Conservation (phyloP, 2,113 vertebrate genomes). For the Motacilla alba region DNA sequence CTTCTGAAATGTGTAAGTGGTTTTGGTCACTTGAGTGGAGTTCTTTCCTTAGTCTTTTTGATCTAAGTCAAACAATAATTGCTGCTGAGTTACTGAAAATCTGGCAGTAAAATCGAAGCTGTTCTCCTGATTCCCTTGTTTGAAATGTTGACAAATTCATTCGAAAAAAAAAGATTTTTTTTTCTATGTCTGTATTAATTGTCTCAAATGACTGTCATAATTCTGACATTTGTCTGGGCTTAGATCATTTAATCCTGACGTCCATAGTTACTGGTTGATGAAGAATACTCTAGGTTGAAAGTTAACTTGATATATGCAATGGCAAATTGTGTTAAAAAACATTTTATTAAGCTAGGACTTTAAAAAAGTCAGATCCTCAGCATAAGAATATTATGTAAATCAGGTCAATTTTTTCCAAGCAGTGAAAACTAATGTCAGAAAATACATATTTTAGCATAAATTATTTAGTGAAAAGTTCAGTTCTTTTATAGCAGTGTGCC, state of each 20-base stretch:
- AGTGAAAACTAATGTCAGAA: slow-evolving; percentile 79
- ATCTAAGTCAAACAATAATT: background rate
- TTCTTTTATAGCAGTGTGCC: slow-evolving; percentile 66
- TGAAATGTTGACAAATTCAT: background rate
- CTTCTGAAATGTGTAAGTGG: background rate
- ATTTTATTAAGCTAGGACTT: slow-evolving; percentile 53
- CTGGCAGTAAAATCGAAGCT: background rate
- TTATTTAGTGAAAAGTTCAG: slow-evolving; percentile 78
- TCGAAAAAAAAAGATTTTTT: background rate
- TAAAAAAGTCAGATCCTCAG: slow-evolving; percentile 58
- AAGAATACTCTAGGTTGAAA: slow-evolving; percentile 6
- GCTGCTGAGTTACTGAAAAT: background rate
- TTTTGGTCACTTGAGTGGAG: background rate
- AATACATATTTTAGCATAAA: slow-evolving; percentile 83
- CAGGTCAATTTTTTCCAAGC: slow-evolving; percentile 71
- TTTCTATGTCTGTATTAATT: background rate
- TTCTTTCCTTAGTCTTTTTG: background rate
- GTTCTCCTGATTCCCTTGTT: background rate
- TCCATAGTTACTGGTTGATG: slow-evolving; percentile 17
- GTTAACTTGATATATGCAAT: slow-evolving; percentile 36
- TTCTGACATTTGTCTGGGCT: slow-evolving; percentile 12
- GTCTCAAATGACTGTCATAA: background rate
- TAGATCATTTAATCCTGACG: background rate
- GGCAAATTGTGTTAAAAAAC: slow-evolving; percentile 58
- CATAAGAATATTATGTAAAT: slow-evolving; percentile 76